Percentiles rank a stretch among this genome's conserved stretches.
Conservation (phyloP, 2,888 invertebrate species). For the Branchellion lobata region DNA sequence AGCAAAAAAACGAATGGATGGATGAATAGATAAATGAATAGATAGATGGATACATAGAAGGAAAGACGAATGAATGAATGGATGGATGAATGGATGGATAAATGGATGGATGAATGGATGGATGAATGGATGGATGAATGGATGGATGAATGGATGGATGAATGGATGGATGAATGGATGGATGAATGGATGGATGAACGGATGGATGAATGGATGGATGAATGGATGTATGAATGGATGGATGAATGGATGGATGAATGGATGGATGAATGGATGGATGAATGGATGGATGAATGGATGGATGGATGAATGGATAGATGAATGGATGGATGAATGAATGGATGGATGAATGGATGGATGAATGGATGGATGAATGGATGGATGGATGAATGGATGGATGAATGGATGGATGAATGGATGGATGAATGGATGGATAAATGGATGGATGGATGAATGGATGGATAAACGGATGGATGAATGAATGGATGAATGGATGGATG, state of each 20-base stretch:
- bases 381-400: constrained; percentile 61
- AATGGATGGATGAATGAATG: not conserved
- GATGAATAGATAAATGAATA: constrained; percentile 53
- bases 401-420: not conserved
- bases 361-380: not conserved
- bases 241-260: not conserved
- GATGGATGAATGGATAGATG: constrained; percentile 65
- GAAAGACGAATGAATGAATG: constrained; percentile 68
- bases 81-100: no score
- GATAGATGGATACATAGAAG: no score
- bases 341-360: constrained; percentile 65
- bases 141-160: constrained; percentile 64
- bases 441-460: not conserved
- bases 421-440: constrained; percentile 65
- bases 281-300: not conserved
- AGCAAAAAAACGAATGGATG: no score
- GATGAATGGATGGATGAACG: constrained; percentile 65
- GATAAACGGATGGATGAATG: constrained; percentile 65
- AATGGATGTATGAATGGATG: constrained; percentile 64
- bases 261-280: constrained; percentile 65
- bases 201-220: not conserved
- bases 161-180: not conserved
- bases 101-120: constrained; percentile 65
- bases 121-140: no score
- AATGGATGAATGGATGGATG: not conserved